phyloP scores from a whole-genome alignment of 2,797 vertebrate genomes.

The Caiman crocodilus region DNA sequence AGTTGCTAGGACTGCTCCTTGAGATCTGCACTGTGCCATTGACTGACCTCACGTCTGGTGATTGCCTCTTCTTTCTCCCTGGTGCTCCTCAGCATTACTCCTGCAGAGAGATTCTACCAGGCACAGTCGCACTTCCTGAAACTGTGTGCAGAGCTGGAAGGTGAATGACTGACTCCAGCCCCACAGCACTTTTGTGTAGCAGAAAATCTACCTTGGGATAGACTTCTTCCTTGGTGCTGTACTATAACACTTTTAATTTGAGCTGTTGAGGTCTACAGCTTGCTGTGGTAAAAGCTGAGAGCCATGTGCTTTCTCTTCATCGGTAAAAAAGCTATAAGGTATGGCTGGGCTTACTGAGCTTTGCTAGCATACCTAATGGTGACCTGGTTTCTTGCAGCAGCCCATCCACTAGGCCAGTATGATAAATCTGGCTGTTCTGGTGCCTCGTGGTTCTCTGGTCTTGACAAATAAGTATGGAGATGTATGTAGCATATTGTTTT shows the following conservation, averaged over 20 bases:
- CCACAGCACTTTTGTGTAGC: rapidly evolving
- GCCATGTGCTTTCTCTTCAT: not conserved
- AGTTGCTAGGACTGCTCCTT: slow-evolving; percentile 8
- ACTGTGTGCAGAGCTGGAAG: not conserved
- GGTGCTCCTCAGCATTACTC: not conserved
- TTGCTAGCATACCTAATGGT: not conserved
- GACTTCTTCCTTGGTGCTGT: not conserved
- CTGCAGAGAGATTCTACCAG: not conserved
- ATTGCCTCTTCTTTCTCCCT: slow-evolving; percentile 42
- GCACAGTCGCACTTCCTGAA: not conserved
- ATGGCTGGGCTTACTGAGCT: not conserved
- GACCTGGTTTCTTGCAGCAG: not conserved
- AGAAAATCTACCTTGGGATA: not conserved
- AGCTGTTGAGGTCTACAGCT: not conserved
- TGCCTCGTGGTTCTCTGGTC: not conserved
- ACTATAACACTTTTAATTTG: not conserved
- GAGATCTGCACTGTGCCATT: not conserved
- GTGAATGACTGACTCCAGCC: not conserved
- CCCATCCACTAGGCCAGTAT: slow-evolving; percentile 19
- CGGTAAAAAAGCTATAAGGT: not conserved
- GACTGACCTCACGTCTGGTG: too few species aligned
- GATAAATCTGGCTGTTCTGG: not conserved
- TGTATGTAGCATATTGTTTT: not conserved
- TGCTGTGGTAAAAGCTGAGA: not conserved
- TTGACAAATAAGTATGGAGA: not conserved